phyloP scores from a whole-genome alignment of 2,797 vertebrate genomes.

The Phoebastria nigripes region DNA sequence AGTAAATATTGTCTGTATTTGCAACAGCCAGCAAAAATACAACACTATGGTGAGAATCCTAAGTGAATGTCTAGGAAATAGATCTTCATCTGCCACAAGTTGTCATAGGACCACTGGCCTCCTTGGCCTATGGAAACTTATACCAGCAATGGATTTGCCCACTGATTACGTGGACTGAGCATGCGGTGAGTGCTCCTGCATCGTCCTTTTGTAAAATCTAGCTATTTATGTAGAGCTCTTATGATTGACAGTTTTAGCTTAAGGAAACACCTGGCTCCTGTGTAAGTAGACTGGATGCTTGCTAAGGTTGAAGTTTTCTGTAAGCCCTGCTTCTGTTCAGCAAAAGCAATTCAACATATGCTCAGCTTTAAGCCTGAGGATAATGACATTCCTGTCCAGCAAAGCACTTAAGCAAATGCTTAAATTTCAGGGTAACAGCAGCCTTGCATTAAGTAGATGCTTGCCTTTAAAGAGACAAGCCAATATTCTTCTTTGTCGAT shows the following conservation, averaged over 20 bases:
- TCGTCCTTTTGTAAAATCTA: not conserved
- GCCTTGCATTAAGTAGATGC: not conserved
- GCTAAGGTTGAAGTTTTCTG: not conserved
- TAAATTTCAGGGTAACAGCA: not conserved
- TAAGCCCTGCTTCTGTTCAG: not conserved
- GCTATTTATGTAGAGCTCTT: not conserved
- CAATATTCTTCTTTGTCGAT: not conserved
- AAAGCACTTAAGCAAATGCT: not conserved
- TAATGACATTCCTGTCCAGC: not conserved
- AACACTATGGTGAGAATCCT: not conserved
- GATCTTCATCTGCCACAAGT: not conserved
- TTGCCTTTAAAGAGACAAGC: not conserved
- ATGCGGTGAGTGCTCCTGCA: not conserved
- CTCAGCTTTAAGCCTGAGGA: not conserved
- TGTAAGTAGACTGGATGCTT: not conserved
- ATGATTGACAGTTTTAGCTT: not conserved
- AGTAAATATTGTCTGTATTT: constrained; percentile 1
- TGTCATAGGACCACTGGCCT: not conserved
- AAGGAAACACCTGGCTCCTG: not conserved
- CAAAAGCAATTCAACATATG: not conserved
- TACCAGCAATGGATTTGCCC: not conserved
- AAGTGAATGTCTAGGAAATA: not conserved
- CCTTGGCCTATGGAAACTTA: not conserved
- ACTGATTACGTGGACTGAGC: fast-evolving
- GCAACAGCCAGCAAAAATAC: not conserved